These are phyloP conservation scores for Heterocephalus glaber DNA, from an alignment of 2,113 vertebrate genomes.

Conservation along the genomic window DNA sequence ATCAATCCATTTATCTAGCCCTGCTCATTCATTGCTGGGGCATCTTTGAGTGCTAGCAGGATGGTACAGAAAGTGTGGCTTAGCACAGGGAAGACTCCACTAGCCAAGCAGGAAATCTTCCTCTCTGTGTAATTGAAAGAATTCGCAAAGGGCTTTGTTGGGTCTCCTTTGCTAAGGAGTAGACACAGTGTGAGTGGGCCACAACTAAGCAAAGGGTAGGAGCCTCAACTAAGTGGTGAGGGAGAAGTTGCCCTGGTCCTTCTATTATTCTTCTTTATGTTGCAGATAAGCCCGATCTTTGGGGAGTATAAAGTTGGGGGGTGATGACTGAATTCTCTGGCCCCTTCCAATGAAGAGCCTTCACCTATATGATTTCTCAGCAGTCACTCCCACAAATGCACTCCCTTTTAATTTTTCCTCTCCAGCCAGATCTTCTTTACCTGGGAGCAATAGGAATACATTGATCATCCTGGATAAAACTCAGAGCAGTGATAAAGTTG, in stretches of 20 bases:
- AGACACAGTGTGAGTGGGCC: background rate
- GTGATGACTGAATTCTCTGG: background rate
- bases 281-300: background rate
- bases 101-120: background rate
- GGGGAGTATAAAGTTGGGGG: background rate
- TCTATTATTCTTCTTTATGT: background rate
- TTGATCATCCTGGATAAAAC: background rate
- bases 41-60: background rate
- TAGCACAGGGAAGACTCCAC: background rate
- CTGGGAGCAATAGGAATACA: background rate
- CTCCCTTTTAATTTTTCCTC: background rate
- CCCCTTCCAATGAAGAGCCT: background rate
- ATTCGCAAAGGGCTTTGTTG: conserved; percentile 29
- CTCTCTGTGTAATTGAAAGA: background rate
- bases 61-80: background rate
- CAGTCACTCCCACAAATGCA: background rate
- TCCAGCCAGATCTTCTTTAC: background rate
- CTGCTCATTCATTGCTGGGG: background rate
- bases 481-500: background rate
- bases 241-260: background rate
- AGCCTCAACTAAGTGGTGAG: background rate
- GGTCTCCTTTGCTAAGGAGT: background rate
- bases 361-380: background rate
- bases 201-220: background rate
- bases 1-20: background rate